Evolutionary conservation across 2,888 invertebrate species (phyloP).

Genomic region (Monopis laevigella): DNA sequence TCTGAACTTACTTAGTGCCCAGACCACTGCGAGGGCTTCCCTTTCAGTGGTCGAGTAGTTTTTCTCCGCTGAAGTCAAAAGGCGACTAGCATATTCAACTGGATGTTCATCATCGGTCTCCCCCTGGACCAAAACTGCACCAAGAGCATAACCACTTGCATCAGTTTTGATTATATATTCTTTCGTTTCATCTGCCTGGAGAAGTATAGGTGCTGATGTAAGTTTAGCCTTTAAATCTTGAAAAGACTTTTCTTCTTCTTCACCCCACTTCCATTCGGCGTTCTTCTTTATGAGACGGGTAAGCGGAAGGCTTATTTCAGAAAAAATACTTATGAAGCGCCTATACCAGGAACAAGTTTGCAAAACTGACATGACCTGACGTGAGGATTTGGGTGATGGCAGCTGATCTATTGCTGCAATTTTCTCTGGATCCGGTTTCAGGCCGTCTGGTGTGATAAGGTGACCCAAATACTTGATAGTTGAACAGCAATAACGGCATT

Average conservation of each 20-base stretch:
- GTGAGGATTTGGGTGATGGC: constrained; percentile 18
- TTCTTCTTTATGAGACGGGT: constrained; percentile 24
- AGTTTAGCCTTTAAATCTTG: constrained; percentile 19
- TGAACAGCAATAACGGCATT: constrained; percentile 21
- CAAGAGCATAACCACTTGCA: constrained; percentile 21
- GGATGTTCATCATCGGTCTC: constrained; percentile 18
- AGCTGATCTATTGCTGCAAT: constrained; percentile 18
- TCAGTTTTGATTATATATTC: constrained; percentile 19
- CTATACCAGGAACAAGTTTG: constrained; percentile 22
- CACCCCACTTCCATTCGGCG: constrained; percentile 21
- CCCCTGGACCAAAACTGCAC: constrained; percentile 17
- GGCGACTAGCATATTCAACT: constrained; percentile 24
- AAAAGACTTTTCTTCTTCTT: constrained; percentile 21
- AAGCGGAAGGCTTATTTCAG: constrained; percentile 20
- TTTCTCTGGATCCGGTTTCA: constrained; percentile 20
- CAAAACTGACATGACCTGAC: constrained; percentile 20
- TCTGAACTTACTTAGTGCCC: constrained; percentile 31
- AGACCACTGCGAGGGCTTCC: constrained; percentile 29
- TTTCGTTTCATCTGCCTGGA: constrained; percentile 16
- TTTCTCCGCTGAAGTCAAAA: constrained; percentile 24
- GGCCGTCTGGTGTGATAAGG: constrained; percentile 19
- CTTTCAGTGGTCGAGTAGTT: constrained; percentile 33
- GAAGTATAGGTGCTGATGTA: constrained; percentile 19
- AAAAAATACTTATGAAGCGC: constrained; percentile 29
- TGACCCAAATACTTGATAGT: constrained; percentile 20